Base-by-base conservation (phyloP, 2,888 invertebrate genomes). In the Anoncus sp. region DNA sequence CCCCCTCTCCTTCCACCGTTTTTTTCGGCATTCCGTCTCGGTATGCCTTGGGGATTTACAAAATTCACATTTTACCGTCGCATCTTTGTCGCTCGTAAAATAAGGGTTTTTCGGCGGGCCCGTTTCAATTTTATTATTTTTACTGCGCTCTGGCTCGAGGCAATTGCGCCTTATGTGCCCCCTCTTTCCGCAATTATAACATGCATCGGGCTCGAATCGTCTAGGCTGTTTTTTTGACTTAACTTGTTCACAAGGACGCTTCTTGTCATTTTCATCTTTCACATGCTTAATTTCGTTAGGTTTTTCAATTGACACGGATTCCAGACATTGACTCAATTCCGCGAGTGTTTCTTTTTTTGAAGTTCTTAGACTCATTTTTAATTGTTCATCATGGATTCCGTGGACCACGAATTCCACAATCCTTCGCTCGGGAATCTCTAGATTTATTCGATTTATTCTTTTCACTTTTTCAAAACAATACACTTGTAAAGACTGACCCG, bases 351-450 rank as follows among this genome's bases (percentile, higher is more conserved):
- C 12, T 38, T 38, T 65, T 1, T 49, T 60, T 10, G 35, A 40
- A 3, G 75, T 63, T 1, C 79, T 47, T 5, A 59, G 27, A 3
- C 78, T 20, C 10, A 24, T 80, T 9, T 65, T 75, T 18, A 79
- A 74, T 0, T 38, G 16, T 9, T 77, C 81, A n/a, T 83, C 81
- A 24, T 81, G 76, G 16, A 82, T 82, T 3, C 78, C 80, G 2
- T 80, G 74, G 12, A 63, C 77, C 27, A 83, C 75, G 2, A 66
- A 47, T 18, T 81, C 67, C 1, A 75, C 76, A 1, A 71, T 27
- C 24, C 78, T 63, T 0, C 45, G 16, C 20, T 82, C 82, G 0
- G 79, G 65, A 1, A 83, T 27, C 2, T 81, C 75, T 57, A 83
- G 18, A 16, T 75, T 73, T 18, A 80, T 12, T 38, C 38, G 38